These are phyloP conservation scores for Thamnophis elegans DNA, from an alignment of 2,797 vertebrate genomes.

Conservation along the genomic window DNA sequence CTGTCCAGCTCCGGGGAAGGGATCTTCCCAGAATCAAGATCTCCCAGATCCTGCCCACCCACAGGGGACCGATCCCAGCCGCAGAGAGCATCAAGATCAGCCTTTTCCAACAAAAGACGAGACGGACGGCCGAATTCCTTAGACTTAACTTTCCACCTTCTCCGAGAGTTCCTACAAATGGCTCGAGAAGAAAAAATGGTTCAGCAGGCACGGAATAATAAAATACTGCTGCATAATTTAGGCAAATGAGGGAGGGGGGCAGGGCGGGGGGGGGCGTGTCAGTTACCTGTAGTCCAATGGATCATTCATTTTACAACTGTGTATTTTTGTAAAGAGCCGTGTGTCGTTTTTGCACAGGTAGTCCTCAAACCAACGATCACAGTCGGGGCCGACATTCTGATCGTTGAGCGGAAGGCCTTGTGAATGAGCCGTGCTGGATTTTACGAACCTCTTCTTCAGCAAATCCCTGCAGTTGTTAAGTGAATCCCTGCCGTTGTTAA, in stretches of 20 bases:
- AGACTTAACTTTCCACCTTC: slow-evolving; percentile 72
- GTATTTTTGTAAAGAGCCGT: not conserved
- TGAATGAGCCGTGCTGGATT: not conserved
- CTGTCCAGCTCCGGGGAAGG: accelerated
- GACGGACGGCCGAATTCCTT: slow-evolving; percentile 62
- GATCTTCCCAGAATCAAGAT: not conserved
- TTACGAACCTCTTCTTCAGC: not conserved
- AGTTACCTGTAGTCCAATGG: not conserved
- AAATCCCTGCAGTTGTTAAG: not conserved
- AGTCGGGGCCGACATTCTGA: not conserved
- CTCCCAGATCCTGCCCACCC: not conserved
- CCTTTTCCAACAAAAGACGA: slow-evolving; percentile 41
- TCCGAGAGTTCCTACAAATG: slow-evolving; percentile 69
- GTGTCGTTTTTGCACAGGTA: not conserved
- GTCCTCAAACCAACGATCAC: not conserved
- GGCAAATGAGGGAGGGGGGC: slow-evolving; percentile 59
- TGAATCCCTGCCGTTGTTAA: not conserved
- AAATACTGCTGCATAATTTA: slow-evolving; percentile 67
- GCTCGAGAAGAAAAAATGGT: slow-evolving; percentile 68
- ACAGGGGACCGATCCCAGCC: not conserved
- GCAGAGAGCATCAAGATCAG: not conserved
- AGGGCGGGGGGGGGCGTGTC: not conserved
- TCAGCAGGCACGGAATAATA: slow-evolving; percentile 65
- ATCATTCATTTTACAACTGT: not conserved
- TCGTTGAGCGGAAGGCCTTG: not conserved